Percentiles rank a stretch among this genome's conserved stretches.
These are phyloP conservation scores for Megalops atlanticus DNA, from an alignment of 2,113 vertebrate species.

Conservation along the genomic window DNA sequence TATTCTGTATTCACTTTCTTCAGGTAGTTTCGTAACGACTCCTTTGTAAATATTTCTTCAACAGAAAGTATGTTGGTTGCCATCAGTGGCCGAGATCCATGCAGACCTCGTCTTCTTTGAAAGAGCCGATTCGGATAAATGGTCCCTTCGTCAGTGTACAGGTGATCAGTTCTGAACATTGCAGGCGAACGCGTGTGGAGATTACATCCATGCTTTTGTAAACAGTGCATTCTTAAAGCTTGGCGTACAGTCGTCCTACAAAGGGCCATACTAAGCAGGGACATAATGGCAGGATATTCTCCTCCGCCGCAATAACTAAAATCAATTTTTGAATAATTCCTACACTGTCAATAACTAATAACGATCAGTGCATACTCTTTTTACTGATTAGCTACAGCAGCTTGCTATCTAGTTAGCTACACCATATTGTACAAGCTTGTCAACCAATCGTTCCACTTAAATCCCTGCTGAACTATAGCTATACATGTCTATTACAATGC, in stretches of 20 bases:
- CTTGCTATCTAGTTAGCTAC: too few relatives aligned
- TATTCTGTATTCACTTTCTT: conserved; percentile 60
- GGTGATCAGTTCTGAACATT: not conserved
- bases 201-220: not conserved
- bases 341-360: too few relatives aligned
- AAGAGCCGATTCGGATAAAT: not conserved
- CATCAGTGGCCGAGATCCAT: conserved; percentile 35
- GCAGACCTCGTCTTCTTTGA: conserved; percentile 42
- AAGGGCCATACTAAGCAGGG: not conserved
- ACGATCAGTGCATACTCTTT: too few relatives aligned
- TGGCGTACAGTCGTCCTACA: not conserved
- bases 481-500: too few relatives aligned
- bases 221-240: not conserved
- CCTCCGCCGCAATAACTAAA: too few relatives aligned
- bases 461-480: too few relatives aligned
- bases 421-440: too few relatives aligned
- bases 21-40: conserved; percentile 61
- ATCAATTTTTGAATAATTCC: too few relatives aligned
- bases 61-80: conserved; percentile 50
- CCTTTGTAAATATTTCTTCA: conserved; percentile 66
- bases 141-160: not conserved
- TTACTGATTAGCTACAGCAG: too few relatives aligned
- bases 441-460: too few relatives aligned
- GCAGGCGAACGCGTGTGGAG: not conserved
- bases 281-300: too few relatives aligned